These are phyloP conservation scores for Nomada ruficornis DNA, from an alignment of 2,888 invertebrate species.

Conservation along the genomic window DNA sequence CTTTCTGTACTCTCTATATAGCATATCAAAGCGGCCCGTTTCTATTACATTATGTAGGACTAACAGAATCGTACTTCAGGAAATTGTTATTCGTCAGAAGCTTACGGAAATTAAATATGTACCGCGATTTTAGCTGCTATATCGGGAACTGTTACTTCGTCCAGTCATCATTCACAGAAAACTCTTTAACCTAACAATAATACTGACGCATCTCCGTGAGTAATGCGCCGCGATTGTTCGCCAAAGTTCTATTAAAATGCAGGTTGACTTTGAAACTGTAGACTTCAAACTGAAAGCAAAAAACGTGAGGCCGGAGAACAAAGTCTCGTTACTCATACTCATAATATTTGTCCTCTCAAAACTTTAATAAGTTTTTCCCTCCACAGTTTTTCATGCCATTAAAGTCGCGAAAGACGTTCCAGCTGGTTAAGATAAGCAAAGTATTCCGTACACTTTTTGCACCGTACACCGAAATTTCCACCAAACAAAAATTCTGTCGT, in stretches of 20 bases:
- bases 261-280: neutral
- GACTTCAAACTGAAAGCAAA: neutral
- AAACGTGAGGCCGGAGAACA: neutral
- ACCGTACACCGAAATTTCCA: neutral
- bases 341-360: conserved; percentile 7
- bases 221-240: neutral
- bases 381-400: conserved; percentile 5
- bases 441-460: neutral
- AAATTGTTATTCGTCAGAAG: too few relatives aligned
- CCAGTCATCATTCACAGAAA: too few relatives aligned
- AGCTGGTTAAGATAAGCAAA: conserved; percentile 2
- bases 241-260: neutral
- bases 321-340: conserved; percentile 17
- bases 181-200: neutral
- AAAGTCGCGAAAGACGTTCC: neutral
- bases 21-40: too few relatives aligned
- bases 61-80: too few relatives aligned
- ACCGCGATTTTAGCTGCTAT: too few relatives aligned
- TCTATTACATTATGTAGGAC: too few relatives aligned
- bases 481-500: neutral
- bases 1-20: too few relatives aligned
- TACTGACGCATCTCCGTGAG: neutral
- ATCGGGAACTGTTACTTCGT: too few relatives aligned
- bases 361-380: conserved; percentile 1
- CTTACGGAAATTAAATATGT: too few relatives aligned